Conservation (phyloP, 2,888 invertebrate genomes). For the Fragum sueziense region DNA sequence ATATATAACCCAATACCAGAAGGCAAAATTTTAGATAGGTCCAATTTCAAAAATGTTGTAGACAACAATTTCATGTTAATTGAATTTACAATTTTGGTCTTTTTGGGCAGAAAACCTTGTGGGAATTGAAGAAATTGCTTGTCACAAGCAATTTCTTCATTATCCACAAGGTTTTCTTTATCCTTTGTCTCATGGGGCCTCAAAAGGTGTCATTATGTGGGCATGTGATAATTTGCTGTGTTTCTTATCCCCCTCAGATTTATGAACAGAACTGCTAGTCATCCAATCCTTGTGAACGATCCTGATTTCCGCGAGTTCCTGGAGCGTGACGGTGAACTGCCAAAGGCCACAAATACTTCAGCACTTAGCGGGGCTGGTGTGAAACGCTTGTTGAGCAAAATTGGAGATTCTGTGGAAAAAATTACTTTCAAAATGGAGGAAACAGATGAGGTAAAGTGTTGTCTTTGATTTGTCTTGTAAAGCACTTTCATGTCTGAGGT, state of each 20-base stretch:
- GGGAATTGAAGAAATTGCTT: neutral
- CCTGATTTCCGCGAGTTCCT: slow-evolving; percentile 98
- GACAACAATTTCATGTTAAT: too few relatives aligned
- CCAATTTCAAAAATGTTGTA: neutral
- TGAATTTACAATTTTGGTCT: too few relatives aligned
- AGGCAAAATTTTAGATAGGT: too few relatives aligned
- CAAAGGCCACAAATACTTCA: slow-evolving; percentile 96
- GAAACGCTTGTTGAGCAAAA: slow-evolving; percentile 95
- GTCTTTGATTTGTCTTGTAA: slow-evolving; percentile 16
- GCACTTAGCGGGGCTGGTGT: slow-evolving; percentile 98
- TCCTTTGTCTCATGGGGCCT: too few relatives aligned
- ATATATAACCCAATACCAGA: too few relatives aligned
- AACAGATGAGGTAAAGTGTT: slow-evolving; percentile 90
- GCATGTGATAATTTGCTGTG: too few relatives aligned
- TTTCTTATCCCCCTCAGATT: slow-evolving; percentile 77
- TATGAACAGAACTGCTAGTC: slow-evolving; percentile 79
- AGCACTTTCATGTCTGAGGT: too few relatives aligned
- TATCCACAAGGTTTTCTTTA: neutral
- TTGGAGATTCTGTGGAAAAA: slow-evolving; percentile 98
- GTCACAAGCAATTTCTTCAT: neutral
- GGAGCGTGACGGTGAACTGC: slow-evolving; percentile 95
- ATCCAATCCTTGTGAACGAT: slow-evolving; percentile 86
- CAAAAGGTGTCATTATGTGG: too few relatives aligned
- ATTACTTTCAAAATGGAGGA: slow-evolving; percentile 99
- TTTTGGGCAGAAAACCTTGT: too few relatives aligned